phyloP scores from a whole-genome alignment of 2,113 vertebrate genomes.

The Oryzias melastigma region DNA sequence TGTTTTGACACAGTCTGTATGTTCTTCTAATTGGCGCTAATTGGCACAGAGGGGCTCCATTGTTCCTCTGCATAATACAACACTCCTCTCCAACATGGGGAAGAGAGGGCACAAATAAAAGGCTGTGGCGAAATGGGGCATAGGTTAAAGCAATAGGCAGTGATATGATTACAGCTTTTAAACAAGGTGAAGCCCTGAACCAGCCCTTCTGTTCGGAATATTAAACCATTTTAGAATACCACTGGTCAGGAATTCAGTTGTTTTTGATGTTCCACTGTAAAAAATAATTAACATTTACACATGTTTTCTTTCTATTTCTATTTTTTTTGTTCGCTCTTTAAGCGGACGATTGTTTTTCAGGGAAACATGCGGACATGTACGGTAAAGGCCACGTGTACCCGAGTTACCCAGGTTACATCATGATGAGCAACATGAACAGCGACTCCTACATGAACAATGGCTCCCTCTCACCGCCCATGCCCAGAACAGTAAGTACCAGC shows the following conservation, averaged over 20 bases:
- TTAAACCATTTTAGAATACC: background rate
- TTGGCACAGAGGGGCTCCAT: slow-evolving; percentile 77
- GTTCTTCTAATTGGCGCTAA: slow-evolving; percentile 79
- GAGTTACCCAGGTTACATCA: slow-evolving; percentile 96
- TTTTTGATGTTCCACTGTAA: background rate
- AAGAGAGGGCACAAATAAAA: slow-evolving; percentile 67
- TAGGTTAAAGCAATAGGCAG: slow-evolving; percentile 61
- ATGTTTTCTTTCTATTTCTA: background rate
- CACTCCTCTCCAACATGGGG: slow-evolving; percentile 52
- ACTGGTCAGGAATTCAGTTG: background rate
- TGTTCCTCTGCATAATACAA: slow-evolving; percentile 69
- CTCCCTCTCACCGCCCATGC: slow-evolving; percentile 95
- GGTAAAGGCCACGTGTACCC: slow-evolving; percentile 90
- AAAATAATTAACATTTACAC: too few relatives aligned
- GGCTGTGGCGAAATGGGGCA: slow-evolving; percentile 44
- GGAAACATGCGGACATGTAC: slow-evolving; percentile 93
- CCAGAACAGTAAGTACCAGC: slow-evolving; percentile 90
- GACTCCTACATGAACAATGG: slow-evolving; percentile 98
- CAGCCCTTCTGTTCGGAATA: slow-evolving; percentile 1
- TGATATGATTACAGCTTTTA: slow-evolving; percentile 57
- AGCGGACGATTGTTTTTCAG: slow-evolving; percentile 57
- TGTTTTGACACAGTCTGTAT: slow-evolving; percentile 76
- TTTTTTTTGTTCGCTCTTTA: slow-evolving; percentile 1
- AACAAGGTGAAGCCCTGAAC: slow-evolving; percentile 19
- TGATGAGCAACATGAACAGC: slow-evolving; percentile 98